A percentile compares a stretch with the other conserved stretches of the same genome.
Conservation (phyloP, 2,113 vertebrate species). For the Neolamprologus longior region DNA sequence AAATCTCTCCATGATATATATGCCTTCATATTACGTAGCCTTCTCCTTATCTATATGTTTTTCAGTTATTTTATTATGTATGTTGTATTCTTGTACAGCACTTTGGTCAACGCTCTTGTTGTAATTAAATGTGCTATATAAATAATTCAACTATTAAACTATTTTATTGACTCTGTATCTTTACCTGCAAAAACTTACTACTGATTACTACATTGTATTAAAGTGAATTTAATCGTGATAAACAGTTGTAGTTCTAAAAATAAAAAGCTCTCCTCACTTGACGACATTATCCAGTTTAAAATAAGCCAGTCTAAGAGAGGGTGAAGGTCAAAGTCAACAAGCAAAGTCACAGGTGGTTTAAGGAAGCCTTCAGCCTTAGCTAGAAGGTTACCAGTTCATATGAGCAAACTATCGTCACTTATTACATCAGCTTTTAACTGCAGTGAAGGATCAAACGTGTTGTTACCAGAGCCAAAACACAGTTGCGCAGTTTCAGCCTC, state of each 20-base stretch:
- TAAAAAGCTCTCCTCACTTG: not conserved
- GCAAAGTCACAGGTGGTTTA: not conserved
- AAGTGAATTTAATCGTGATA: not conserved
- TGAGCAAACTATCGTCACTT: not conserved
- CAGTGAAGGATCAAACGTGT: not conserved
- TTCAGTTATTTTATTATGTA: too few relatives aligned
- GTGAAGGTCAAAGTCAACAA: slow-evolving; percentile 1
- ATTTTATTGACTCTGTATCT: not conserved
- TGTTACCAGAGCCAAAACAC: not conserved
- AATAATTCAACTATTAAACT: too few relatives aligned
- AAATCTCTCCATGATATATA: not conserved
- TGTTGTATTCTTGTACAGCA: too few relatives aligned
- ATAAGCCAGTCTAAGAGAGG: not conserved
- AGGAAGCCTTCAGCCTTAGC: not conserved
- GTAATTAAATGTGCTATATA: too few relatives aligned
- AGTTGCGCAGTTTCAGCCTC: not conserved
- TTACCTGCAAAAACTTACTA: not conserved
- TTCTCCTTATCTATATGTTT: not conserved
- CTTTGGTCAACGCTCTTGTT: too few relatives aligned
- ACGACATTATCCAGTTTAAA: not conserved
- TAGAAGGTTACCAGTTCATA: not conserved
- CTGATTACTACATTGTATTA: not conserved
- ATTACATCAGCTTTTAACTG: not conserved
- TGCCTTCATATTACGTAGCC: not conserved
- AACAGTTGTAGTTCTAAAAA: not conserved